These are phyloP conservation scores for Galagoides demidoff DNA, from an alignment of 2,797 vertebrate genomes.

Conservation along the genomic window DNA sequence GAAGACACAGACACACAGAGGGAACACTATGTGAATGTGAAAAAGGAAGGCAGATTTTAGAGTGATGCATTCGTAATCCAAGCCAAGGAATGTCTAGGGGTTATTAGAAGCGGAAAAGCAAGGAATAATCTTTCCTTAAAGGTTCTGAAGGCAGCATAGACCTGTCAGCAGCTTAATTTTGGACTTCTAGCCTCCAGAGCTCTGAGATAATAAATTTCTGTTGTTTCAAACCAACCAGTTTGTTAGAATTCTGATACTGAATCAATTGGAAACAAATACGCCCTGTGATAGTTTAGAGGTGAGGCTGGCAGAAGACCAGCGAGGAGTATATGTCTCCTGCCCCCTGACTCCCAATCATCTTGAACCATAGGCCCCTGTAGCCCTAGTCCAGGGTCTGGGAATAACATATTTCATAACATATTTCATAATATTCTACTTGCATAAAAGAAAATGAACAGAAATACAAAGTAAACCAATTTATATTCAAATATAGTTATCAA, in stretches of 20 bases:
- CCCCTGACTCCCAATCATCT: not conserved
- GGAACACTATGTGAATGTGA: not conserved
- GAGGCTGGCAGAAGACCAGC: not conserved
- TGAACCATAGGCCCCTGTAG: not conserved
- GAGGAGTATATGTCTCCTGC: not conserved
- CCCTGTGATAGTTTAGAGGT: not conserved
- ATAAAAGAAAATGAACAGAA: conserved; percentile 23
- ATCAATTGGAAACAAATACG: not conserved
- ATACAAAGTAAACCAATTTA: not conserved
- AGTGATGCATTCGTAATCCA: not conserved
- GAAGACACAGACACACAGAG: not conserved
- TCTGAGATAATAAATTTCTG: not conserved
- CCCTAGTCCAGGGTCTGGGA: not conserved
- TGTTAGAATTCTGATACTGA: not conserved
- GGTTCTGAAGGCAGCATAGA: not conserved
- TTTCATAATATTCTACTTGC: not conserved
- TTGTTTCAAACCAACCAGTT: not conserved
- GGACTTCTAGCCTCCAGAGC: not conserved
- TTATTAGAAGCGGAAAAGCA: not conserved
- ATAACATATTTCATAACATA: not conserved
- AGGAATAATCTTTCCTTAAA: not conserved
- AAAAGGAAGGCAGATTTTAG: not conserved
- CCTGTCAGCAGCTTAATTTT: not conserved
- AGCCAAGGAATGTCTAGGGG: not conserved
- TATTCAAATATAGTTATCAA: conserved; percentile 4